These are phyloP conservation scores for Camelus bactrianus DNA, from an alignment of 2,113 vertebrate species.

Conservation along the genomic window DNA sequence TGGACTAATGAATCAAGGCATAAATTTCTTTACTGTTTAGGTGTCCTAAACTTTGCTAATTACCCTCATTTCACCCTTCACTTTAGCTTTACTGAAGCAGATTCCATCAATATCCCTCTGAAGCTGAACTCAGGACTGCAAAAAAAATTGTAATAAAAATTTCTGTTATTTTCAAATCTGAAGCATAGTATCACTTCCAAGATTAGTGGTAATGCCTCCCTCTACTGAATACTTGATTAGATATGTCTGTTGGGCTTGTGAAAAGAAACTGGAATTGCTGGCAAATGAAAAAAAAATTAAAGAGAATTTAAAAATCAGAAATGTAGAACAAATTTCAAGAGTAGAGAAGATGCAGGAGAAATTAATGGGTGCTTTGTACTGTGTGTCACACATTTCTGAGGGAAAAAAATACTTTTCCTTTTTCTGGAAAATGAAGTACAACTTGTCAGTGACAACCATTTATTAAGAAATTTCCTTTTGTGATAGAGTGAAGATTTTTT, in stretches of 20 bases:
- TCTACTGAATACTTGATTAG: constrained; percentile 46
- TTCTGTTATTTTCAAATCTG: constrained; percentile 51
- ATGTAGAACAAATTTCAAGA: constrained; percentile 65
- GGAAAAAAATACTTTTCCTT: constrained; percentile 71
- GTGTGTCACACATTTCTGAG: constrained; percentile 70
- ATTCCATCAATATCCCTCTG: constrained; percentile 20
- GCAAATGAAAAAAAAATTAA: neutral
- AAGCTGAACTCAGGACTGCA: neutral
- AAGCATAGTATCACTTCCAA: constrained; percentile 41
- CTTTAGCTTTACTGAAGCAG: constrained; percentile 49
- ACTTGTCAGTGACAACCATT: constrained; percentile 61
- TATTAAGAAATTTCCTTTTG: constrained; percentile 80
- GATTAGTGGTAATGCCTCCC: constrained; percentile 35
- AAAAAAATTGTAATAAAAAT: neutral
- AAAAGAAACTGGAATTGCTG: constrained; percentile 52
- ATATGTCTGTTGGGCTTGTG: constrained; percentile 2
- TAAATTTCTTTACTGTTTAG: neutral
- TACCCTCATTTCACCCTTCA: neutral
- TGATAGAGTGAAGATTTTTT: constrained; percentile 54
- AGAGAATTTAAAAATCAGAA: constrained; percentile 77
- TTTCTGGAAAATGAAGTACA: constrained; percentile 71
- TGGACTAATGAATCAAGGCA: neutral
- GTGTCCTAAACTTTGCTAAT: constrained; percentile 33
- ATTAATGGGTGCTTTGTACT: constrained; percentile 73
- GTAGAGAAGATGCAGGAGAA: constrained; percentile 77